Evolutionary conservation across 2,888 invertebrate genomes (phyloP), one percentile per base, ranked within the genome.

Genomic region (Linnaemya vulpina): DNA sequence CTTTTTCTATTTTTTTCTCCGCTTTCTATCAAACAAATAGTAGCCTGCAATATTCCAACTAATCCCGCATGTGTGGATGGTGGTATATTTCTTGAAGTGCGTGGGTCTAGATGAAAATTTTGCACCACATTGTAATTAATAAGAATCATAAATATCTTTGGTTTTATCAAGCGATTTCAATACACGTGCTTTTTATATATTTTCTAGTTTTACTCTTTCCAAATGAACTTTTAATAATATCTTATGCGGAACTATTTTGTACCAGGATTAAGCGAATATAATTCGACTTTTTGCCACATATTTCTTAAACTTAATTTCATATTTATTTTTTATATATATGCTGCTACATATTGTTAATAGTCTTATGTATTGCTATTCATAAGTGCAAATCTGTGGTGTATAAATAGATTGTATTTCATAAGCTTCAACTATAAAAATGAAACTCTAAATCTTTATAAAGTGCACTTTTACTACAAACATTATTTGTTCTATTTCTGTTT

Each of bases 381-480:
- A 1, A 35, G 11, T 20, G 15, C 22, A n/a, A 30, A 38, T 46
- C n/a, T 62, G 22, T 70, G 55, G 4, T 5, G 10, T 55, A 43
- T 55, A 38, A 76, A 76, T 63, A 82, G 62, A 70, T 82, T 82
- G 70, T 71, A 71, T 46, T 70, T 82, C 38, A 63, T 76, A 71
- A 82, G 81, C 70, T 82, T 46, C 63, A 49, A 49, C 70, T 63
- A 70, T 55, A 81, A 75, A 81, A 75, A 81, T 68, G 62, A 76
- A 80, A 68, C 76, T n/a, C n/a, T 73, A 77, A 81, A 84, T 77
- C 84, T 62, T 70, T 49, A 80, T 81, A 81, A 84, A 84, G 84
- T 81, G 77, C 63, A 74, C 70, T 68, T 30, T 77, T 74, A 35
- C 3, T 62, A 62, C 58, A 70, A 79, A 70, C 30, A 67, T 40